phyloP scores from a whole-genome alignment of 2,888 invertebrate species.

The Stenodema calcarata region DNA sequence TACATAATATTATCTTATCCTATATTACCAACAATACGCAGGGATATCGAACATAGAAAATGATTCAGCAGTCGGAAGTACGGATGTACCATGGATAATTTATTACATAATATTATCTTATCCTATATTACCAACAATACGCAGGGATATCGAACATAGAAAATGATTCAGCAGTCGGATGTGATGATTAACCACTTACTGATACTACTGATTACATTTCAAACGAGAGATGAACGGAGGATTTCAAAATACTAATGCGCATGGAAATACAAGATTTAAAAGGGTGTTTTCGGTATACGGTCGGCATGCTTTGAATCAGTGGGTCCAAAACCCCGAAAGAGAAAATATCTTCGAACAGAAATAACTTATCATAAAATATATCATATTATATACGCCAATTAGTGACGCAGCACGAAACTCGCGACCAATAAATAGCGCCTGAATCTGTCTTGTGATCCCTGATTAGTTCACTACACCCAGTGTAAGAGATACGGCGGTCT shows the following conservation, averaged over 20 bases:
- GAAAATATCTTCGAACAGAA: neutral
- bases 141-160: too few species aligned
- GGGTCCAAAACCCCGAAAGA: neutral
- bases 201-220: too few species aligned
- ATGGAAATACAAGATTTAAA: neutral
- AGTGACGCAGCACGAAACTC: slow-evolving; percentile 12
- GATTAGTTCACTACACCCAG: neutral
- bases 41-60: too few species aligned
- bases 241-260: neutral
- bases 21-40: too few species aligned
- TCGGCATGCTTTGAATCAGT: neutral
- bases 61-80: too few species aligned
- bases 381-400: slow-evolving; percentile 3
- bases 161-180: too few species aligned
- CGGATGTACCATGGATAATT: too few species aligned
- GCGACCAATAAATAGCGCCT: neutral
- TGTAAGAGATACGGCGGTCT: neutral
- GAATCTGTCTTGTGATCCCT: neutral
- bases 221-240: too few species aligned
- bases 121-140: too few species aligned
- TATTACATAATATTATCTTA: too few species aligned
- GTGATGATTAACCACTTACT: too few species aligned
- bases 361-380: slow-evolving; percentile 8
- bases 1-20: too few species aligned
- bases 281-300: neutral